phyloP scores from a whole-genome alignment of 2,113 vertebrate genomes.

The Neodon shergylaensis region DNA sequence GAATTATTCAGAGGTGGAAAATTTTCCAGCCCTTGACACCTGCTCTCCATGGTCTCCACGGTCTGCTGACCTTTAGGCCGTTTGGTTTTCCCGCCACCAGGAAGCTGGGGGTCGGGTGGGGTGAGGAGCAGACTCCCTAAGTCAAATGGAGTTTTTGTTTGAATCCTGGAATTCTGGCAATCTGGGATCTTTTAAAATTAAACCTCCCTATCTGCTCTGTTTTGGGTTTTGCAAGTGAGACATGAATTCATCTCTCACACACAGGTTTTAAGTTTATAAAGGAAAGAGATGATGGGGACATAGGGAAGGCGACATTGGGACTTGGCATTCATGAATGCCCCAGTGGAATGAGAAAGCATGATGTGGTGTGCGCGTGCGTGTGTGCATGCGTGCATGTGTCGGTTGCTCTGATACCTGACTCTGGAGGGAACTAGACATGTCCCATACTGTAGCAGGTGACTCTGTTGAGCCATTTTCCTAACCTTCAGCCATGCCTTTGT shows the following conservation, averaged over 20 bases:
- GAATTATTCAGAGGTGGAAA: constrained; percentile 28
- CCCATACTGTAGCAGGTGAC: background rate
- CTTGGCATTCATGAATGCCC: background rate
- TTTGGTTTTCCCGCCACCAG: background rate
- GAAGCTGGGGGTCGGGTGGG: background rate
- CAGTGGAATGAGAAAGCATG: background rate
- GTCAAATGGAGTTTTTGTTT: constrained; percentile 44
- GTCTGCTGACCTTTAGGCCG: background rate
- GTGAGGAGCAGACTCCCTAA: background rate
- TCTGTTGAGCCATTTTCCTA: background rate
- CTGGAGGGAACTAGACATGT: background rate
- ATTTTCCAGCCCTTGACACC: constrained; percentile 15
- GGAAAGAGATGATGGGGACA: background rate
- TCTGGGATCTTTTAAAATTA: constrained; percentile 15
- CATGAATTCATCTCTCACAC: background rate
- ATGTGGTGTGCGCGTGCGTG: too few relatives aligned
- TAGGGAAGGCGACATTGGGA: background rate
- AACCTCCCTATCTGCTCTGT: background rate
- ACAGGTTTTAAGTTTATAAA: background rate
- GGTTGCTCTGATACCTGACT: background rate
- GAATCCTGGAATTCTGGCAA: constrained; percentile 22
- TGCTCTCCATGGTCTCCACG: background rate
- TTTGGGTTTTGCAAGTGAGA: background rate
- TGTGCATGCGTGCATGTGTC: too few relatives aligned
- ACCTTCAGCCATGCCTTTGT: background rate